Conservation (phyloP, 1,140 invertebrate genomes). For the Bicyclus anynana region DNA sequence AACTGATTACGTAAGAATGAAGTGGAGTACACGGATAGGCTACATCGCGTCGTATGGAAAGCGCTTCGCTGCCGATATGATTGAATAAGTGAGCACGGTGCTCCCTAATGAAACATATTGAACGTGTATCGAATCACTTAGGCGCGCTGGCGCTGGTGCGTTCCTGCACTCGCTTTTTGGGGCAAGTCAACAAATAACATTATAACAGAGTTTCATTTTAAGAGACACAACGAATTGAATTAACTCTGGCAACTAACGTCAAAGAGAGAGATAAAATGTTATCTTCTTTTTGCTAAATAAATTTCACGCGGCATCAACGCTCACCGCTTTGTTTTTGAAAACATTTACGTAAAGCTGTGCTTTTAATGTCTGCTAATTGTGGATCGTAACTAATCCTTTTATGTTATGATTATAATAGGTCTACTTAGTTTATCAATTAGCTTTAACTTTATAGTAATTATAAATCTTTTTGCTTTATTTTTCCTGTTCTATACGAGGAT, state of each 20-base stretch:
- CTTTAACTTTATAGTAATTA: too few relatives aligned
- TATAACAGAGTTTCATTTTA: conserved; percentile 68
- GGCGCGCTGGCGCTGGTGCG: conserved; percentile 48
- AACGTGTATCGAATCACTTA: conserved; percentile 75
- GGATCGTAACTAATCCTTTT: conserved; percentile 66
- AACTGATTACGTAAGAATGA: conserved; percentile 67
- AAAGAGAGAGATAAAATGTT: conserved; percentile 63
- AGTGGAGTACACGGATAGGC: conserved; percentile 46
- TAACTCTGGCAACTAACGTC: conserved; percentile 65
- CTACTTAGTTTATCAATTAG: too few relatives aligned
- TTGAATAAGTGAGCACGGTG: conserved; percentile 69
- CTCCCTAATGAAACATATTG: conserved; percentile 76
- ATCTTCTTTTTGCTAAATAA: conserved; percentile 61
- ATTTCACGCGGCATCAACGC: conserved; percentile 56
- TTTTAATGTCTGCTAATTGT: conserved; percentile 44
- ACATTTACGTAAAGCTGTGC: conserved; percentile 54
- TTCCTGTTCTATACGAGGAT: too few relatives aligned
- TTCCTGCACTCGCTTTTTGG: conserved; percentile 64
- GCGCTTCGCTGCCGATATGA: conserved; percentile 59
- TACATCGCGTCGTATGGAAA: conserved; percentile 36
- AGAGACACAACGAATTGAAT: conserved; percentile 74
- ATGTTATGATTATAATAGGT: conserved; percentile 37
- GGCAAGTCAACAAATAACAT: conserved; percentile 67
- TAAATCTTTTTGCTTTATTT: too few relatives aligned
- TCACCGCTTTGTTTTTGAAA: conserved; percentile 51